These are phyloP conservation scores for Rhineura floridana DNA, from an alignment of 2,113 vertebrate species.

Conservation along the genomic window DNA sequence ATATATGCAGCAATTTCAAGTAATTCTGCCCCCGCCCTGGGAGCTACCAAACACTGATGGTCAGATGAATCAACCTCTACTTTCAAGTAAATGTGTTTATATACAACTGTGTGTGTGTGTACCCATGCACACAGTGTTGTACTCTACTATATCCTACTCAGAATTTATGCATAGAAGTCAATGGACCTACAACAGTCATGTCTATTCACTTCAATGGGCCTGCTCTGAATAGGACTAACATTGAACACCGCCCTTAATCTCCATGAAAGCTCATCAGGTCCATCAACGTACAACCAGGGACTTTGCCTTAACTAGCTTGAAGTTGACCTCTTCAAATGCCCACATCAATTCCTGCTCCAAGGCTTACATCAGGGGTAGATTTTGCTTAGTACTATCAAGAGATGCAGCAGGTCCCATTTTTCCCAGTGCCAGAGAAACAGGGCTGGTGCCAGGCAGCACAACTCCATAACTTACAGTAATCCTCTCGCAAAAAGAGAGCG, in stretches of 20 bases:
- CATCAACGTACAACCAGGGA: no score
- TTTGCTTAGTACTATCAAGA: accelerated
- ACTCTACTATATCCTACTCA: no score
- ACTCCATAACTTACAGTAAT: constrained; percentile 52
- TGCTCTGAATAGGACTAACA: no score
- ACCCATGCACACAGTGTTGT: no score
- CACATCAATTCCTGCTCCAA: neutral
- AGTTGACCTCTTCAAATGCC: neutral
- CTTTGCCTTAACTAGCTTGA: neutral
- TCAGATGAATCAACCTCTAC: no score
- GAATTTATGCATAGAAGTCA: no score
- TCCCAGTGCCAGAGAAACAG: neutral
- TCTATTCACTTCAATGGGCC: no score
- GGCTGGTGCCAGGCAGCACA: neutral
- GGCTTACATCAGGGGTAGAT: neutral
- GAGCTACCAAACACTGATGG: neutral
- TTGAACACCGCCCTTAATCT: no score
- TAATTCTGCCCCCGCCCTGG: neutral
- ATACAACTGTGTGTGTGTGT: neutral
- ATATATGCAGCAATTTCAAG: no score
- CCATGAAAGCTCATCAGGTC: neutral
- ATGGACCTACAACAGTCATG: no score
- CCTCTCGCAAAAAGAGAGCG: constrained; percentile 26
- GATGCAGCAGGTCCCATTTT: accelerated
- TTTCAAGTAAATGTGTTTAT: neutral